These are phyloP conservation scores for Apamea epomidion DNA, from an alignment of 2,888 invertebrate genomes.

Conservation along the genomic window DNA sequence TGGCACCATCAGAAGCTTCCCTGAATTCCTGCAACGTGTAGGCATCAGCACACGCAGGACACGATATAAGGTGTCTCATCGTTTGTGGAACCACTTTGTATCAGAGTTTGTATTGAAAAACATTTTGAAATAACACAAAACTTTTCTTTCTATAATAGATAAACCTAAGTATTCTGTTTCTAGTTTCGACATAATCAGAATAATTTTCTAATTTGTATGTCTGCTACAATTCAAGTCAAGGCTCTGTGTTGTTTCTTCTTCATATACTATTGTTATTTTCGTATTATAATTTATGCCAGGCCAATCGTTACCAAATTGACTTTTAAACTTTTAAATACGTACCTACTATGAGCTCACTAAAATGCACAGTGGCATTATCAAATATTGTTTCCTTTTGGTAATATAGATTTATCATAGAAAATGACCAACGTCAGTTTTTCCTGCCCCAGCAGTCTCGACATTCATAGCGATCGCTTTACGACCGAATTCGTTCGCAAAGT, in stretches of 20 bases:
- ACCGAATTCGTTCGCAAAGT: too few relatives aligned
- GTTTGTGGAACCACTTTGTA: not conserved
- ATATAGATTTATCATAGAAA: not conserved
- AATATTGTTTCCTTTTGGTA: not conserved
- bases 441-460: too few relatives aligned
- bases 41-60: not conserved
- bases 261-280: not conserved
- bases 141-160: not conserved
- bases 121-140: not conserved
- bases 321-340: not conserved
- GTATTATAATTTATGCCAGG: not conserved
- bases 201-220: conserved; percentile 20
- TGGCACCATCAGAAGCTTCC: not conserved
- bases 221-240: not conserved
- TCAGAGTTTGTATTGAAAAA: not conserved
- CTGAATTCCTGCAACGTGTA: not conserved
- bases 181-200: conserved; percentile 9
- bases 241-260: not conserved
- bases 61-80: not conserved
- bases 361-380: not conserved
- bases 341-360: not conserved
- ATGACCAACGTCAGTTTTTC: not conserved
- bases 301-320: not conserved
- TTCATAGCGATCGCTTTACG: too few relatives aligned
- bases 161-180: not conserved